Base-by-base conservation (phyloP, 2,888 invertebrate species). In the Philhelius pedissequus region DNA sequence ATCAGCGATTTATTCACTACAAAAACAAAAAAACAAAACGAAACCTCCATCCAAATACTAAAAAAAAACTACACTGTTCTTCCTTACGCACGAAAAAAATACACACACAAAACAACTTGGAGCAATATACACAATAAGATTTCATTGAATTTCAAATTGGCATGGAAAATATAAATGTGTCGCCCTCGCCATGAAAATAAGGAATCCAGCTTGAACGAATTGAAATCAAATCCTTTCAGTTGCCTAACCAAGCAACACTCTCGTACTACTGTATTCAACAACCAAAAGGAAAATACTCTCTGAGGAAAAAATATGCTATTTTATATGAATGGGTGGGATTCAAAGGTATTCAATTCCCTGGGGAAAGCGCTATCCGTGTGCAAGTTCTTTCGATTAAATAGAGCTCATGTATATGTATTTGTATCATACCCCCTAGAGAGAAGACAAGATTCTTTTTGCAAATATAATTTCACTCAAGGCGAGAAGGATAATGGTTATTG, bases 201-300 rank as follows among this genome's bases (percentile, higher is more conserved):
- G 48, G 25, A 25, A 58, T 35, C 20, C 71, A 52, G 48, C 56
- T 40, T 58, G 58, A 66, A 58, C 13, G 58, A 58, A 73, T 79
- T 73, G 73, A 74, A 79, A 68, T 74, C 38, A 62, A 79, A 79
- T 74, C 73, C 73, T 73, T 58, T 79, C 54, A 68, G 73, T 60
- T 45, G 62, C 71, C 54, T n/a, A n/a, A n/a, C n/a, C 27, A 30
- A 58, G 48, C 48, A 45, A 43, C 32, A 11, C 18, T 52, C 15
- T 30, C 15, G n/a, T 15, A 15, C 2, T 9, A n/a, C 5, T 22
- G 13, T 13, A 48, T 25, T 48, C 48, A 48, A 48, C 48, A 48
- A 48, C 22, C 48, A 48, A 48, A 25, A 3, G 13, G n/a, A n/a
- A n/a, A 48, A 48, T 13, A 48, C 48, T 48, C 48, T 22, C 48